Evolutionary conservation across 2,888 invertebrate species (phyloP), one percentile per base, ranked within the genome.

Genomic region (Thera obeliscata): DNA sequence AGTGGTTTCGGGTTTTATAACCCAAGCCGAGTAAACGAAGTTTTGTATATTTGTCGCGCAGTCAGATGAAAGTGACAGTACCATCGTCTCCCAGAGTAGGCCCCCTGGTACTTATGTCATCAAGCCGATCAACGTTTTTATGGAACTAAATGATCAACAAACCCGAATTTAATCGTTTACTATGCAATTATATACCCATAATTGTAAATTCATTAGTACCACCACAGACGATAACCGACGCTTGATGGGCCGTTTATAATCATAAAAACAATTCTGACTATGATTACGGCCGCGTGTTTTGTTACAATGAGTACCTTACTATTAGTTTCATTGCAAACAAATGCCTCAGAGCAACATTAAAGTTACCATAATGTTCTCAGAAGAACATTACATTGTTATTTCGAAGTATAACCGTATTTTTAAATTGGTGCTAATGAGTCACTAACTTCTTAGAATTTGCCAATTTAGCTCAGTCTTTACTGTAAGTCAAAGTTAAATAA

Each of bases 1-100:
- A 49, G 38, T 38, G 50, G 41, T 58, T 56, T 48, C 8, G 11
- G 22, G 35, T 57, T 66, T 46, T 38, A 56, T 50, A 49, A 49
- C 9, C 22, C 8, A 22, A 43, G 12, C 46, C 12, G 33, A 35
- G 8, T 8, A 46, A 9, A 46, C 8, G 7, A 7, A 9, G 43
- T 46, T 46, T 9, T 2, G 43, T 46, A 46, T 46, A 2, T 1
- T 41, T 9, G 9, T 9, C 7, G 7, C 43, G 43, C 43, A 46
- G 9, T 46, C 9, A 46, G 9, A 2, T 7, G 0, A 46, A 46
- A 46, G 9, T 9, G 9, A 2, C 43, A 9, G 9, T 46, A 46
- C 43, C 7, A 46, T 46, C 7, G 43, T 9, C 9, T 46, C 9
- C 7, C 8, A 46, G 9, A 46, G 43, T 9, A 7, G 43, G 7